Evolutionary conservation across 2,113 vertebrate species (phyloP).

Genomic region (Amphiprion percula): DNA sequence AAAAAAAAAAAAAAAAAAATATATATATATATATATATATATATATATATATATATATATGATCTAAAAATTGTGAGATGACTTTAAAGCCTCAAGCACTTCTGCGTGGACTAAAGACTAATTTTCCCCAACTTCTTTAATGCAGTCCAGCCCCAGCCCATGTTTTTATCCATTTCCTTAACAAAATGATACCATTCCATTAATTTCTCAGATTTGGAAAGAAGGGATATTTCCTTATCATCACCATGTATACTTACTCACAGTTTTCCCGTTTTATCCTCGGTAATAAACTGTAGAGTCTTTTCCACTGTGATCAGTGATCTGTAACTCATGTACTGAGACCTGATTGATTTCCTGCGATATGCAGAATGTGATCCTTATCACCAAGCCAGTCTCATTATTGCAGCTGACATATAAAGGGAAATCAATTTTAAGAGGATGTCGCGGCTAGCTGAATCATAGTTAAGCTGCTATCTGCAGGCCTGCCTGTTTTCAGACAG

Average conservation of each 20-base stretch:
- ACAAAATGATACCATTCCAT: conserved; percentile 32
- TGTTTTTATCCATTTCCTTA: conserved; percentile 11
- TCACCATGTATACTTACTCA: conserved; percentile 26
- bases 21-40: no score
- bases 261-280: conserved; percentile 50
- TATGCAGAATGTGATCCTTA: conserved; percentile 75
- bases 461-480: conserved; percentile 55
- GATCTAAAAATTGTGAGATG: neutral
- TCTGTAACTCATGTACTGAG: conserved; percentile 62
- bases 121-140: neutral
- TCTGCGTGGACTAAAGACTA: neutral
- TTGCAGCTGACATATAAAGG: conserved; percentile 64
- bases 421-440: conserved; percentile 75
- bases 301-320: conserved; percentile 65
- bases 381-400: conserved; percentile 70
- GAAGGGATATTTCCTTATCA: conserved; percentile 39
- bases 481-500: conserved; percentile 60
- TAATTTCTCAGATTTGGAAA: conserved; percentile 33
- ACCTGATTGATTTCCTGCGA: conserved; percentile 71
- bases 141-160: neutral
- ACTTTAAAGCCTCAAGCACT: neutral
- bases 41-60: no score
- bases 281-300: conserved; percentile 50
- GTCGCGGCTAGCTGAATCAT: conserved; percentile 63
- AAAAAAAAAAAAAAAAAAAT: neutral